Base-by-base conservation (phyloP, 2,797 vertebrate species). In the Paguma larvata region DNA sequence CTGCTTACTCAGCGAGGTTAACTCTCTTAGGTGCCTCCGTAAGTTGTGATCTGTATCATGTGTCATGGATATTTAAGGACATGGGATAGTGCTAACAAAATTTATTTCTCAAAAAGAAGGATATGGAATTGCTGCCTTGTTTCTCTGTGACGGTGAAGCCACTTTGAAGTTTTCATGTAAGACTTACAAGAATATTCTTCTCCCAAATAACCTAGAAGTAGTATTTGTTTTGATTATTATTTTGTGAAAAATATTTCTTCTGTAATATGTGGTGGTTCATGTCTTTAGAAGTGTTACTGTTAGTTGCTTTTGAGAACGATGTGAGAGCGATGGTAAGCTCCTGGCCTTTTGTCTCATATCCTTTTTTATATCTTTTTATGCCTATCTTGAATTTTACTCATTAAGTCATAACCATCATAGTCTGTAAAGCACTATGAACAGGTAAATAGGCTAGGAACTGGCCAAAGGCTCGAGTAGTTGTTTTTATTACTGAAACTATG, bases 181-280 rank as follows among this genome's bases (percentile, higher is more conserved):
- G 59, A 62, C 13, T 44, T 91, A 30, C 44, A 51, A 63, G 63
- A 89, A 79, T 44, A 68, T 77, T 89, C 44, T 89, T 59, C 34
- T 73, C 19, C 25, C n/a, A 68, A 38, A 62, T 83, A 62, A 7
- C 59, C 68, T 65, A 70, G 59, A 82, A 21, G 8, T 89, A 79
- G 82, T 44, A 95, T 85, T 80, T 91, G 34, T 94, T 94, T 95
- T 85, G 41, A 32, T 90, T 72, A 88, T 38, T 65, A 68, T 77
- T 87, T 94, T 83, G 16, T 87, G 59, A 87, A 44, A 86, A 84
- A 19, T 59, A 62, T 53, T 88, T 72, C 34, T 88, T 63, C 53
- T 19, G 5, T 84, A 44, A 16, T 62, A 77, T 6, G 5, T 87
- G 68, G 75, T 62, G 32, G 11, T 70, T 44, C 7, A 14, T 88